These are phyloP conservation scores for Mactra quadrangularis DNA, from an alignment of 1,140 invertebrate genomes.

Conservation along the genomic window DNA sequence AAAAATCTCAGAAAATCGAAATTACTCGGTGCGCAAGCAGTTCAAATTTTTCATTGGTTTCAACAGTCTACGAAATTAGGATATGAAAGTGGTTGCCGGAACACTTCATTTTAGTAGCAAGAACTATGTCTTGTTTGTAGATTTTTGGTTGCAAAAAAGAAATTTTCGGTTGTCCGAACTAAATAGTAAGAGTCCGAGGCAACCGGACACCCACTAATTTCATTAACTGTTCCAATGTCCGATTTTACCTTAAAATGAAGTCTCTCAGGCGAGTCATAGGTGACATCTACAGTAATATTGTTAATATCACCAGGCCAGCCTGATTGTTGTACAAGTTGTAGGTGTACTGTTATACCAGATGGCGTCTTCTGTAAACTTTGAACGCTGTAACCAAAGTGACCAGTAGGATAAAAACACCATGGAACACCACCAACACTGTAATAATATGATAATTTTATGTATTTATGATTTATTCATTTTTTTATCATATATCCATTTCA, in stretches of 20 bases:
- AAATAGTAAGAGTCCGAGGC: too few species aligned
- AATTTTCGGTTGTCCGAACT: too few species aligned
- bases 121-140: too few species aligned
- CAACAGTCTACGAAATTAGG: too few species aligned
- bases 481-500: neutral
- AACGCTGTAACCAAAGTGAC: constrained; percentile 68
- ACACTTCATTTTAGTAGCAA: too few species aligned
- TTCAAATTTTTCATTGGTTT: too few species aligned
- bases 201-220: too few species aligned
- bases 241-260: constrained; percentile 75
- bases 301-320: constrained; percentile 70
- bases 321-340: constrained; percentile 61
- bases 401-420: constrained; percentile 72
- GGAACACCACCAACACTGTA: constrained; percentile 60
- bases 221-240: too few species aligned
- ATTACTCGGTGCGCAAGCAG: too few species aligned
- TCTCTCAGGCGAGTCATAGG: constrained; percentile 62
- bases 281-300: constrained; percentile 68
- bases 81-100: too few species aligned
- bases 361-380: constrained; percentile 38
- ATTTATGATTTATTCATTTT: neutral
- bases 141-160: too few species aligned
- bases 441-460: neutral
- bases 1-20: too few species aligned
- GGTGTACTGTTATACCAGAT: constrained; percentile 55